These are phyloP conservation scores for Sigmodon hispidus DNA, from an alignment of 2,113 vertebrate species.

Conservation along the genomic window DNA sequence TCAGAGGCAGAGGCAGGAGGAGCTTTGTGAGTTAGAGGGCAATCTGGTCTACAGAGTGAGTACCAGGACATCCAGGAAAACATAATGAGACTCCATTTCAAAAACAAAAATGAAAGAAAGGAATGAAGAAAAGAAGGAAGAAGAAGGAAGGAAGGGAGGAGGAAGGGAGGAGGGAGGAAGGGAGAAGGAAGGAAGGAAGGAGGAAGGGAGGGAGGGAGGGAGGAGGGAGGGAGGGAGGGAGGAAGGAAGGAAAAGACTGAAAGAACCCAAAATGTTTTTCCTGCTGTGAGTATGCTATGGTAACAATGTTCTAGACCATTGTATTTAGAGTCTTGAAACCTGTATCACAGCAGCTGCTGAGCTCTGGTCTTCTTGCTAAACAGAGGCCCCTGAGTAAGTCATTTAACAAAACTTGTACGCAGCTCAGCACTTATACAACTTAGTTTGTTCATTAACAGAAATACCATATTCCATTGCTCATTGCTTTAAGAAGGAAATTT, in stretches of 20 bases:
- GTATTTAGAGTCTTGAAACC: neutral
- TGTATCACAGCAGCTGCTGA: neutral
- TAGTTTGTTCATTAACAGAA: neutral
- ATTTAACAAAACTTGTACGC: neutral
- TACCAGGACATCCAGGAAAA: neutral
- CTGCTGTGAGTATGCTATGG: neutral
- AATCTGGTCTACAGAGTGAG: neutral
- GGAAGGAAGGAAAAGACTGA: neutral
- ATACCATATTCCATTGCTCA: neutral
- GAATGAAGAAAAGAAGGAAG: no score
- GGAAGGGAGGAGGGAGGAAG: no score
- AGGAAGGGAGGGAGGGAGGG: no score
- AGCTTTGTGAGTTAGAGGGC: neutral
- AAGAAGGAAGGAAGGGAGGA: neutral
- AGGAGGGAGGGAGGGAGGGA: neutral
- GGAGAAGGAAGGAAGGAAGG: neutral
- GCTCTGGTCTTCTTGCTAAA: neutral
- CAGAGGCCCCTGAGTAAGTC: neutral
- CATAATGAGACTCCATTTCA: neutral
- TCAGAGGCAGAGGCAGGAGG: neutral
- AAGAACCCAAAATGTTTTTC: neutral
- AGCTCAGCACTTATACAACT: neutral
- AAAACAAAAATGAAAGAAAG: neutral
- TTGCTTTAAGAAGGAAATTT: constrained; percentile 41
- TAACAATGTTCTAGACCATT: neutral